Evolutionary conservation across 2,113 vertebrate species (phyloP).

Genomic region (Paratilapia polleni): DNA sequence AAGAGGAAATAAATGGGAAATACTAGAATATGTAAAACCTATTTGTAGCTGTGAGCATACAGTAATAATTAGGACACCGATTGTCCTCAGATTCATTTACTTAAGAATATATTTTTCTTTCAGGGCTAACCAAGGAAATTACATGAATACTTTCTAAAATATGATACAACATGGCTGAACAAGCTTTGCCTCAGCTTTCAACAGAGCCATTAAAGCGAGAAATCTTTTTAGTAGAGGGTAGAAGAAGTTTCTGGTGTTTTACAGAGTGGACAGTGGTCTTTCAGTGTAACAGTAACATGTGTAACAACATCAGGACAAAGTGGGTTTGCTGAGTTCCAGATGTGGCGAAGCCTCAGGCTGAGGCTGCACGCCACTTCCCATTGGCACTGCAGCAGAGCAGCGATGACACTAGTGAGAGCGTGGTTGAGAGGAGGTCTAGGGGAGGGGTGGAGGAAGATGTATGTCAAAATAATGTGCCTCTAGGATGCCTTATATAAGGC

Average conservation of each 20-base stretch:
- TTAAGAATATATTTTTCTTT: conserved; percentile 59
- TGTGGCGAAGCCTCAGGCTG: conserved; percentile 58
- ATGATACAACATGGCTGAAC: conserved; percentile 16
- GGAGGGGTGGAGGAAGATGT: conserved; percentile 55
- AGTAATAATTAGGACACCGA: conserved; percentile 68
- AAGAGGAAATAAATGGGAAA: conserved; percentile 72
- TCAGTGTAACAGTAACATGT: conserved; percentile 36
- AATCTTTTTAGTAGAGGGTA: conserved; percentile 2
- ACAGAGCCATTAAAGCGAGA: conserved; percentile 6
- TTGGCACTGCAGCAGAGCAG: conserved; percentile 53
- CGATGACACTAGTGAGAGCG: conserved; percentile 50
- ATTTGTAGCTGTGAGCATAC: conserved; percentile 71
- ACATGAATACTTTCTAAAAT: conserved; percentile 27
- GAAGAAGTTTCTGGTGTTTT: conserved; percentile 35
- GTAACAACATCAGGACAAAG: conserved; percentile 53
- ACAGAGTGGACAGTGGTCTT: conserved; percentile 20
- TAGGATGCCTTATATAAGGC: conserved; percentile 80
- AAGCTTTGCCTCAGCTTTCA: not conserved
- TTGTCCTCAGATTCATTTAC: conserved; percentile 65
- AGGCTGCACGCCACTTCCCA: conserved; percentile 68
- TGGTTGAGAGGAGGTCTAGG: conserved; percentile 51
- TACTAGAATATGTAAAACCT: conserved; percentile 70
- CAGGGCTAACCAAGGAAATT: conserved; percentile 32
- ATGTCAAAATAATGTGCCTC: conserved; percentile 78
- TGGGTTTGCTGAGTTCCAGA: conserved; percentile 60